Evolutionary conservation across 2,113 vertebrate species (phyloP).

Genomic region (Eidolon helvum): DNA sequence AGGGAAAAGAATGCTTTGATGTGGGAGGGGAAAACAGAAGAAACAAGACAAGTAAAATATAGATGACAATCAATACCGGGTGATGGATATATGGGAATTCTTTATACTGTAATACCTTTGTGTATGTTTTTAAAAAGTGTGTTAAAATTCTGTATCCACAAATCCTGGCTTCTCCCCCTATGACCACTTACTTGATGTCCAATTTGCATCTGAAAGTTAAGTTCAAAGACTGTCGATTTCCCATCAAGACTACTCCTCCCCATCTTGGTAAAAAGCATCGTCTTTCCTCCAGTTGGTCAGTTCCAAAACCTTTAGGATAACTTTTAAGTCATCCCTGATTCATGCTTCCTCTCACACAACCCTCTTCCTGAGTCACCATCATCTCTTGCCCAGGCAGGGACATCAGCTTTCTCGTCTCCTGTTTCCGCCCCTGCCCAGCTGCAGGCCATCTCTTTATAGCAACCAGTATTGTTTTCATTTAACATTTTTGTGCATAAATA

Average conservation of each 20-base stretch:
- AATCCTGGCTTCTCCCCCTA: neutral
- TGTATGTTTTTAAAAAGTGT: neutral
- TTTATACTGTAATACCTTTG: neutral
- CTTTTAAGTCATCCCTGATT: conserved; percentile 21
- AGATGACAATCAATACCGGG: no score
- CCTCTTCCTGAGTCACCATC: neutral
- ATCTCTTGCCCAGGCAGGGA: neutral
- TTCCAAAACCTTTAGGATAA: neutral
- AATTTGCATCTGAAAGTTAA: neutral
- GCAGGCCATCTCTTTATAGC: neutral
- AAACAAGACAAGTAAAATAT: neutral
- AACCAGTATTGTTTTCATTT: neutral
- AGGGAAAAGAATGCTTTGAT: neutral
- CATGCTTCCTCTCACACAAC: conserved; percentile 28
- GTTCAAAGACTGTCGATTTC: neutral
- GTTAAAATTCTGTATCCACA: neutral
- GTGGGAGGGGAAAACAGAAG: neutral
- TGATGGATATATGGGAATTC: neutral
- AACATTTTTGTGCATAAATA: neutral
- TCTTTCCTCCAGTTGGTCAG: neutral
- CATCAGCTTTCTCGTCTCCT: neutral
- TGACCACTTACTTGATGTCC: neutral
- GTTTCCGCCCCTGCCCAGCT: neutral
- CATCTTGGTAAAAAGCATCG: neutral
- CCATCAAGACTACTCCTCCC: neutral